phyloP scores from a whole-genome alignment of 2,797 vertebrate species.

The Oryzias dopingdopingensis region DNA sequence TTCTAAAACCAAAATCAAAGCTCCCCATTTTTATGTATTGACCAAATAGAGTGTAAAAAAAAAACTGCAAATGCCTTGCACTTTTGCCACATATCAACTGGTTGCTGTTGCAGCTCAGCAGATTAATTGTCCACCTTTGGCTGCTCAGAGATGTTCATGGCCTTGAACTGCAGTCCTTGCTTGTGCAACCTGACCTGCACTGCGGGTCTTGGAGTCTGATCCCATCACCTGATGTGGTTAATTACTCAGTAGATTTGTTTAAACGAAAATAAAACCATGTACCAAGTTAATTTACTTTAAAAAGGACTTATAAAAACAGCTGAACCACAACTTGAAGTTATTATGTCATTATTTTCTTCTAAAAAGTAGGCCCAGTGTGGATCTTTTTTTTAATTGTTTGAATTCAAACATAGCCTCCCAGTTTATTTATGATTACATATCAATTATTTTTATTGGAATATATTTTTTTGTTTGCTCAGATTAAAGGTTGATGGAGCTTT shows the following conservation, averaged over 20 bases:
- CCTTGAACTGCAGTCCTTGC: neutral
- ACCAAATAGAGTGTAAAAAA: neutral
- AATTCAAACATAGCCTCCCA: no score
- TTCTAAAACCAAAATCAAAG: slow-evolving; percentile 1
- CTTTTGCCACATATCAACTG: neutral
- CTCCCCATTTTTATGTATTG: neutral
- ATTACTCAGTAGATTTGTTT: no score
- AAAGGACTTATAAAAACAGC: no score
- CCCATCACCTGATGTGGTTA: neutral
- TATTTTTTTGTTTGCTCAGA: no score
- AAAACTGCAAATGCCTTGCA: neutral
- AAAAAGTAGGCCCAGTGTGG: no score
- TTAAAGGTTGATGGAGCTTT: neutral
- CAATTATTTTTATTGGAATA: no score
- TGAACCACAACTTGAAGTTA: no score
- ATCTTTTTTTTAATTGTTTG: no score
- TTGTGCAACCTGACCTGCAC: neutral
- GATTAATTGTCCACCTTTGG: neutral
- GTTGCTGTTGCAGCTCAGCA: neutral
- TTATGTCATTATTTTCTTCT: no score
- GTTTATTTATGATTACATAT: no score
- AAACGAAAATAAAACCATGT: no score
- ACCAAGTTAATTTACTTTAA: no score
- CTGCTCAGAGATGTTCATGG: neutral
- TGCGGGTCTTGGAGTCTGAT: neutral